phyloP scores from a whole-genome alignment of 1,140 invertebrate species.

The Magallana angulata region DNA sequence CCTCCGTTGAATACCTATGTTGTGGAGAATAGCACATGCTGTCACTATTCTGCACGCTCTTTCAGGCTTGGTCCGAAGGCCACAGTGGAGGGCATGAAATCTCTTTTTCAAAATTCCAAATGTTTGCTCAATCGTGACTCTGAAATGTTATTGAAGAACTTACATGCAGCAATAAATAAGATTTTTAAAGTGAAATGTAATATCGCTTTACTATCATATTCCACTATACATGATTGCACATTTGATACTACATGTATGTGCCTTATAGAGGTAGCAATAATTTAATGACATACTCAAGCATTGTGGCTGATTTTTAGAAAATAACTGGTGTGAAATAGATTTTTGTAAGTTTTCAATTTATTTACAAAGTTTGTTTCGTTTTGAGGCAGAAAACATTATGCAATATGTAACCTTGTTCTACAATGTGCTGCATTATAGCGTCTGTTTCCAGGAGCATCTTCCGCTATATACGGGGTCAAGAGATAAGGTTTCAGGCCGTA shows the following conservation, averaged over 20 bases:
- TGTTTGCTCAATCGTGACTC: constrained; percentile 47
- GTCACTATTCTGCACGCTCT: constrained; percentile 9
- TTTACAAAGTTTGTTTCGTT: not conserved
- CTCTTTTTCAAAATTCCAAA: constrained; percentile 50
- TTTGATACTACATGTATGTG: no score
- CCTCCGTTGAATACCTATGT: constrained; percentile 25
- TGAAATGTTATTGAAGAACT: not conserved
- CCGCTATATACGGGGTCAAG: constrained; percentile 42
- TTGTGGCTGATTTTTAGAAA: not conserved
- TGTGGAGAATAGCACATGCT: constrained; percentile 34
- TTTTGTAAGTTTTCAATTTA: not conserved
- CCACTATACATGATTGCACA: no score
- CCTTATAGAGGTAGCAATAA: no score
- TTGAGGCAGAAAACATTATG: not conserved
- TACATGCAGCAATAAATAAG: not conserved
- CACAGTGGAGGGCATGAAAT: constrained; percentile 38
- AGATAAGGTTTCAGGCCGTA: constrained; percentile 33
- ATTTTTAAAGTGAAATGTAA: not conserved
- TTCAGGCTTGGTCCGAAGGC: constrained; percentile 29
- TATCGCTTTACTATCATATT: not conserved
- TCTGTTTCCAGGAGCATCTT: not conserved
- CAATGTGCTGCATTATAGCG: constrained; percentile 35
- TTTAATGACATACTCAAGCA: no score
- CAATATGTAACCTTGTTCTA: constrained; percentile 16
- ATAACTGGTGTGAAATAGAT: not conserved